Base-by-base conservation (phyloP, 1,140 invertebrate genomes). In the Condylostylus longicornis region DNA sequence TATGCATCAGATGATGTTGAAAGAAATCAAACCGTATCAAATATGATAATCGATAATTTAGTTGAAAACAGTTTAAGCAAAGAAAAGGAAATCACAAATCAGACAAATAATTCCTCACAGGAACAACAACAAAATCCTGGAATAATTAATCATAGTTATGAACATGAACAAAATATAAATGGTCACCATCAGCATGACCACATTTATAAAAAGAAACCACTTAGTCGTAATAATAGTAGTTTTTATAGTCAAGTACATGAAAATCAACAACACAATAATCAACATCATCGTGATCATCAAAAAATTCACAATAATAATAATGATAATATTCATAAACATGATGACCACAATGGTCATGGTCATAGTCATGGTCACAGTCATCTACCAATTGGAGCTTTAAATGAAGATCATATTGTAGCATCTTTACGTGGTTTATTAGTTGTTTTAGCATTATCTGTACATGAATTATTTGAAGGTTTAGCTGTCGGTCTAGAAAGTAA, bases 381-480 rank as follows among this genome's bases (percentile, higher is more conserved):
- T 40, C 41, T 66, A 23, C 54, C 54, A 14, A 49, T 65, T 44
- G 54, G 56, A 7, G 35, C 40, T 22, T 43, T 50, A 17, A 46
- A 61, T n/a, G 68, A 66, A 1, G 74, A 75, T 48, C 65, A 71
- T 31, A 63, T 78, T 15, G 69, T 76, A 18, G 69, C 74, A 29
- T 75, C 77, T 9, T 59, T 88, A 7, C 62, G 80, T 38, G 78
- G 82, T 17, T 55, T 86, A 13, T 62, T 89, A 30, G 78, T 90
- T 37, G 80, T 93, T 1, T 61, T 88, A 17, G 88, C 88, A 2
- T 65, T 95, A 9, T 88, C 86, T 5, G 75, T 93, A 35, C 89
- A 95, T 53, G 84, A 89, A 45, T 64, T 91, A 0, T 89, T 95
- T 50, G 89, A 95, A 70, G 89, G 89, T 18, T 69, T 93, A 37